These are phyloP conservation scores for Orientallactaga sibirica DNA, from an alignment of 2,797 vertebrate species.

Conservation along the genomic window DNA sequence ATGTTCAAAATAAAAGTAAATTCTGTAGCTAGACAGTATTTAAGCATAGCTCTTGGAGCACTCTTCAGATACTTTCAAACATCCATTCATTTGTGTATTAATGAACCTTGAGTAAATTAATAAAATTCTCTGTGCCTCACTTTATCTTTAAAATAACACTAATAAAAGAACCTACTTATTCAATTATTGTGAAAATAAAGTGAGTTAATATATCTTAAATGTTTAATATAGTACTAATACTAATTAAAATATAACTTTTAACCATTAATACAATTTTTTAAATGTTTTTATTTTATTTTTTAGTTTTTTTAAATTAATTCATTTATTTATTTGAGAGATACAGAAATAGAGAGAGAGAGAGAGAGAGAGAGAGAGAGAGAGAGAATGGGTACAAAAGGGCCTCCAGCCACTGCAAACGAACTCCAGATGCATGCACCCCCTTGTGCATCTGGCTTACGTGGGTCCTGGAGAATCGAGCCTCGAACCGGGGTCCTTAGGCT, in stretches of 20 bases:
- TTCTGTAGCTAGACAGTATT: rapidly evolving
- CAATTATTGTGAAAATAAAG: neutral
- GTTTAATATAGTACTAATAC: neutral
- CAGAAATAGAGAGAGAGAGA: too few relatives aligned
- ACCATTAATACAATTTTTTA: neutral
- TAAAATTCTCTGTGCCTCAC: neutral
- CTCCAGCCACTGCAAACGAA: too few relatives aligned
- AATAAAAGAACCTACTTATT: neutral
- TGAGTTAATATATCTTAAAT: neutral
- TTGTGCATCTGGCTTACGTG: too few relatives aligned
- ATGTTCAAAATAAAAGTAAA: neutral
- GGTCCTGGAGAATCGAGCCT: too few relatives aligned
- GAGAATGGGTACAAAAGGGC: too few relatives aligned
- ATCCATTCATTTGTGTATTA: neutral
- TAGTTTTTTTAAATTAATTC: too few relatives aligned
- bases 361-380: too few relatives aligned
- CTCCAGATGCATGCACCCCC: too few relatives aligned
- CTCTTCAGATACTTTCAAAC: neutral
- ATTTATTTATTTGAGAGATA: too few relatives aligned
- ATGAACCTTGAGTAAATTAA: constrained; percentile 11
- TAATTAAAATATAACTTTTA: neutral
- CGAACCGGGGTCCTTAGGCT: too few relatives aligned
- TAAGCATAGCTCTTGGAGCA: neutral
- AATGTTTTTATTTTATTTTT: too few relatives aligned
- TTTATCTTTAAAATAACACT: neutral